phyloP scores from a whole-genome alignment of 2,888 invertebrate genomes.

The Drosophila quasianomalipes region DNA sequence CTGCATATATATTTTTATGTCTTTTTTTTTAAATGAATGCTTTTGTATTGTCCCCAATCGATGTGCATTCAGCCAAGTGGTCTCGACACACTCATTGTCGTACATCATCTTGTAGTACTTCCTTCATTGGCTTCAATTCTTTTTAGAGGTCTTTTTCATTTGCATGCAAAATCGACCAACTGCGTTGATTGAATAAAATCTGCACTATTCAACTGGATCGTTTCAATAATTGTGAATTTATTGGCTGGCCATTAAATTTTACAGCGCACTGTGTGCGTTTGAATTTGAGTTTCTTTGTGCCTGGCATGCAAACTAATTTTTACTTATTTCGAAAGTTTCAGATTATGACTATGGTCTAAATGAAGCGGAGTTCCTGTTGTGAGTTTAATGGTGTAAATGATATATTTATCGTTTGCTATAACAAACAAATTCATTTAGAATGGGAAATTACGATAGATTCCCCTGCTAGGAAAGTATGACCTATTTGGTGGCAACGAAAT shows the following conservation, averaged over 20 bases:
- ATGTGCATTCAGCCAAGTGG: slow-evolving; percentile 61
- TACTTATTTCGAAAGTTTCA: slow-evolving; percentile 44
- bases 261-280: slow-evolving; percentile 35
- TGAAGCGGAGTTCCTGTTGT: slow-evolving; percentile 54
- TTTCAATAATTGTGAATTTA: slow-evolving; percentile 67
- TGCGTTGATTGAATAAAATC: slow-evolving; percentile 64
- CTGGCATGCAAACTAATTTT: slow-evolving; percentile 2
- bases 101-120: slow-evolving; percentile 46
- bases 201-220: slow-evolving; percentile 49
- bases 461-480: slow-evolving; percentile 32
- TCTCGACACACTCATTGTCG: slow-evolving; percentile 37
- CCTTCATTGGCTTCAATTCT: slow-evolving; percentile 74
- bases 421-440: slow-evolving; percentile 53
- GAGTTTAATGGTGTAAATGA: slow-evolving; percentile 35
- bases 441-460: slow-evolving; percentile 14
- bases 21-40: slow-evolving; percentile 5
- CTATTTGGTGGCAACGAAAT: slow-evolving; percentile 17
- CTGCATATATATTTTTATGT: not conserved
- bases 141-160: slow-evolving; percentile 83
- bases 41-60: slow-evolving; percentile 60
- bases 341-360: slow-evolving; percentile 25
- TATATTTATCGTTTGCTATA: slow-evolving; percentile 25
- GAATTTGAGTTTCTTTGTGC: slow-evolving; percentile 6
- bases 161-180: slow-evolving; percentile 62
- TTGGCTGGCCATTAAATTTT: slow-evolving; percentile 56